Conservation (phyloP, 2,797 vertebrate species). For the Eulemur mongoz region DNA sequence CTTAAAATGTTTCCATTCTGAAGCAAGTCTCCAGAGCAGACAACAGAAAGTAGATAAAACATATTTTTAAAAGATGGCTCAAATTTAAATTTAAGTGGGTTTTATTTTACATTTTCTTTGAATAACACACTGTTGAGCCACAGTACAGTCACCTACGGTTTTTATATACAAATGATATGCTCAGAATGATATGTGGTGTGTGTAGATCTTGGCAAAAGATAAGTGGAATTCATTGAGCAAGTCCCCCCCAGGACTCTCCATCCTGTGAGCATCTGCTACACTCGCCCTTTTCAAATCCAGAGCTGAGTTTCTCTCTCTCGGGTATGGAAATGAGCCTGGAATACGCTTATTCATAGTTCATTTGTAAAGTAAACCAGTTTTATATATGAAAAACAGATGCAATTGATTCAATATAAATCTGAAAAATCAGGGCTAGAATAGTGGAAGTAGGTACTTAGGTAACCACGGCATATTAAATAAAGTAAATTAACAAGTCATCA, state of each 20-base stretch:
- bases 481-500: background rate
- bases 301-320: background rate
- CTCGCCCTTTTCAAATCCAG: background rate
- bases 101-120: conserved; percentile 2
- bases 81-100: background rate
- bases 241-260: background rate
- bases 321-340: background rate
- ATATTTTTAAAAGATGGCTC: background rate
- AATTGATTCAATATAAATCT: conserved; percentile 6
- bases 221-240: background rate
- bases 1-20: background rate
- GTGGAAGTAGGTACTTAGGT: background rate
- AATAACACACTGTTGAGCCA: background rate
- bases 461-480: background rate
- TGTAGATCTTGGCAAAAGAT: background rate
- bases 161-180: background rate
- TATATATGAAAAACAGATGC: background rate
- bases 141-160: background rate
- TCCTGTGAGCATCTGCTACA: background rate
- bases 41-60: background rate
- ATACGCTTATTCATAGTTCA: background rate
- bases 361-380: conserved; percentile 2
- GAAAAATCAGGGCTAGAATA: background rate
- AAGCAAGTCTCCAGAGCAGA: background rate
- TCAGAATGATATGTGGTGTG: background rate